Conservation (phyloP, 2,113 vertebrate species). For the Chionomys nivalis region DNA sequence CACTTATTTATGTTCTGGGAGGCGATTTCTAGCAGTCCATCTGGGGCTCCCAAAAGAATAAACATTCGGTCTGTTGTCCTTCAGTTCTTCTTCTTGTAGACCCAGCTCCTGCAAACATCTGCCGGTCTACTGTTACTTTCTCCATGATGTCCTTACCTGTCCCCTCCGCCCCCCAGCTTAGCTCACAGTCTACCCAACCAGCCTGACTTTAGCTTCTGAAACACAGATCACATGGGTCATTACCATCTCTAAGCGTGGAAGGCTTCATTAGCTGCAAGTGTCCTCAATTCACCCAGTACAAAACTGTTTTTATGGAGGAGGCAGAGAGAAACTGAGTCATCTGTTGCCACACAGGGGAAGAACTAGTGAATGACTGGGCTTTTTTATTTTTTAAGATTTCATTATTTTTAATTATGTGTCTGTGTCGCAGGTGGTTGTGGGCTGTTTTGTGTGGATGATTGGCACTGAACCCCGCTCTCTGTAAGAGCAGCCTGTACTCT, state of each 20-base stretch:
- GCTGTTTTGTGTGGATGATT: neutral
- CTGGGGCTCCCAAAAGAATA: neutral
- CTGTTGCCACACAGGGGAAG: neutral
- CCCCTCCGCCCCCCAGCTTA: neutral
- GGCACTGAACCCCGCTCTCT: neutral
- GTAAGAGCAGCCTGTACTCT: neutral
- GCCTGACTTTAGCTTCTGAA: neutral
- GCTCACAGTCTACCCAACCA: neutral
- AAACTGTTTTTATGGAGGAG: neutral
- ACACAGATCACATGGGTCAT: neutral
- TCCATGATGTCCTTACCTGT: neutral
- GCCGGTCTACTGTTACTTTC: fast-evolving
- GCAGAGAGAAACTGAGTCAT: neutral
- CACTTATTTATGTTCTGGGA: too few species aligned
- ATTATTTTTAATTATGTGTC: neutral
- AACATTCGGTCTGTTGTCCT: neutral
- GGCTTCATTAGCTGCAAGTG: neutral
- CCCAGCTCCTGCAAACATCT: neutral
- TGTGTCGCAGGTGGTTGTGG: neutral
- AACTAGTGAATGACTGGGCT: neutral
- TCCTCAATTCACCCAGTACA: neutral
- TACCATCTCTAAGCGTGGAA: neutral
- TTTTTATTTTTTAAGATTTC: neutral
- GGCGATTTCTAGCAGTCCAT: neutral
- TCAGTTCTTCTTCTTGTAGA: neutral